These are phyloP conservation scores for Teinopalpus imperialis DNA, from an alignment of 2,888 invertebrate genomes.

Conservation along the genomic window DNA sequence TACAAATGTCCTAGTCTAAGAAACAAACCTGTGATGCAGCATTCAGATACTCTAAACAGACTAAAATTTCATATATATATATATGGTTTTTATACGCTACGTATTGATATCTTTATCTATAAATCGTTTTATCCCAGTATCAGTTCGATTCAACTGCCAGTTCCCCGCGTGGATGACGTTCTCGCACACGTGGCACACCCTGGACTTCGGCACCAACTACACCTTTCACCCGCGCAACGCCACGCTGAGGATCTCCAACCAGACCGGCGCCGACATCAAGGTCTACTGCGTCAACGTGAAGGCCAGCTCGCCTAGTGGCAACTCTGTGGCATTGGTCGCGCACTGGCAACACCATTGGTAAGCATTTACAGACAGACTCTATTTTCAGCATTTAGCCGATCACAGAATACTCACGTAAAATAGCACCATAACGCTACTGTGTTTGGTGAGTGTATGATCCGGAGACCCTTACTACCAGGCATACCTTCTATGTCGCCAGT, in stretches of 20 bases:
- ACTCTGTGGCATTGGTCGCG: conserved; percentile 78
- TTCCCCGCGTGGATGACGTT: conserved; percentile 94
- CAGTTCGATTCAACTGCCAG: conserved; percentile 89
- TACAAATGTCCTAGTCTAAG: too few relatives aligned
- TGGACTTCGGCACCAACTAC: conserved; percentile 93
- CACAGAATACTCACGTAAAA: too few relatives aligned
- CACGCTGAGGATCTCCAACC: conserved; percentile 86
- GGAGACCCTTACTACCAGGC: too few relatives aligned
- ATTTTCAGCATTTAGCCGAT: too few relatives aligned
- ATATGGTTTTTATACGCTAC: too few relatives aligned
- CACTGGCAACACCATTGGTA: conserved; percentile 80
- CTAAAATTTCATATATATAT: too few relatives aligned
- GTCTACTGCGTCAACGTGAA: conserved; percentile 85
- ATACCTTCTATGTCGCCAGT: too few relatives aligned
- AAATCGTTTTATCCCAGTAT: conserved; percentile 74
- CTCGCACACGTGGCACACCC: conserved; percentile 93
- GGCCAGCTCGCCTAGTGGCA: conserved; percentile 75
- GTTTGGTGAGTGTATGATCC: too few relatives aligned
- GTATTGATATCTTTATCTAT: background rate
- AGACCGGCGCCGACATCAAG: conserved; percentile 83
- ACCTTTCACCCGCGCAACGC: conserved; percentile 92
- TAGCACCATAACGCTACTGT: too few relatives aligned
- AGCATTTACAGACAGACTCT: conserved; percentile 30
- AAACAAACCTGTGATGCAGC: too few relatives aligned
- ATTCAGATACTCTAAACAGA: too few relatives aligned